A percentile compares a stretch with the other conserved stretches of the same genome.
Evolutionary conservation across 2,888 invertebrate genomes (phyloP).

Genomic region (Melikaiella ostensackeni): DNA sequence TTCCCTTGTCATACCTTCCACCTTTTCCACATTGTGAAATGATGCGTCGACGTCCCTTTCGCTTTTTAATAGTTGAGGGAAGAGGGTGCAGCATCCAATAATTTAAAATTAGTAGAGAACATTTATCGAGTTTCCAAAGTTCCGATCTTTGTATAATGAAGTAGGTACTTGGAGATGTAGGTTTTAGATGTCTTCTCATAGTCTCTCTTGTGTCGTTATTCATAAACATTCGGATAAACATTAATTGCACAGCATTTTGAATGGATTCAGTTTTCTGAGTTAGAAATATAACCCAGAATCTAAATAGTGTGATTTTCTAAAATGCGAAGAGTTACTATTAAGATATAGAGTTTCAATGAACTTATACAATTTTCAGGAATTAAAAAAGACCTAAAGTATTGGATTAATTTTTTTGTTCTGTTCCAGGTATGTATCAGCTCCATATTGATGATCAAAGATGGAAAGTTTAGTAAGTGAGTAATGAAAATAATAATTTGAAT

Average conservation of each 20-base stretch:
- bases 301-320: no score
- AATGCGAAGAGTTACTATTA: no score
- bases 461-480: neutral
- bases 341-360: no score
- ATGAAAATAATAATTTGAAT: neutral
- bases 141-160: neutral
- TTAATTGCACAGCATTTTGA: no score
- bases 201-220: no score
- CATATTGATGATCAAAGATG: neutral
- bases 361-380: no score
- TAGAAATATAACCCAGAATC: no score
- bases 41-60: constrained; percentile 23
- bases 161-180: neutral
- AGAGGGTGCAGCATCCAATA: neutral
- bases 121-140: neutral
- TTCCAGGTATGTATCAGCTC: neutral
- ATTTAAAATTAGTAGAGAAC: neutral
- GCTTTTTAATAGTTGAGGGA: neutral
- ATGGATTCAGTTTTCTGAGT: no score
- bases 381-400: neutral
- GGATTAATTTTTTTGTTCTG: neutral
- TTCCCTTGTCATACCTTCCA: constrained; percentile 15
- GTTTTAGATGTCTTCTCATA: neutral
- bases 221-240: no score
- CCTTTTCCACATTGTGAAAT: constrained; percentile 26